Evolutionary conservation across 2,888 invertebrate genomes (phyloP).

Genomic region (Lymantria monacha): DNA sequence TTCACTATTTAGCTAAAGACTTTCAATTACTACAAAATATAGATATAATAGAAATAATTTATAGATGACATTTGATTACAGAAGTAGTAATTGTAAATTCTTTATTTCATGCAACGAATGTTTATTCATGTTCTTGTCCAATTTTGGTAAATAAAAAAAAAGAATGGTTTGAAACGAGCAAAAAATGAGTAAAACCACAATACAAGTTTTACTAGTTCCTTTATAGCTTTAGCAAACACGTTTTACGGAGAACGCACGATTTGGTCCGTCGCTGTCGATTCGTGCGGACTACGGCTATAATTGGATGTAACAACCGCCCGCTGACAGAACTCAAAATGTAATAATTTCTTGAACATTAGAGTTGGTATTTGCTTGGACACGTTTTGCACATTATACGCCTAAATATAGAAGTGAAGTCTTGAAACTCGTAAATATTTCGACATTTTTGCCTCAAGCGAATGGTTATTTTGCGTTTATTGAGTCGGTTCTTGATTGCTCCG

Average conservation of each 20-base stretch:
- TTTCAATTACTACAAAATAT: too few relatives aligned
- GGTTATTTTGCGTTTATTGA: slow-evolving; percentile 70
- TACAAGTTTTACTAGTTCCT: slow-evolving; percentile 68
- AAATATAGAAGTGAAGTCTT: slow-evolving; percentile 58
- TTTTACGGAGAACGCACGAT: slow-evolving; percentile 64
- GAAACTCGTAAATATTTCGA: slow-evolving; percentile 69
- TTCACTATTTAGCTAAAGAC: too few relatives aligned
- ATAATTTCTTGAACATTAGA: slow-evolving; percentile 45
- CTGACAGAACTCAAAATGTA: slow-evolving; percentile 47
- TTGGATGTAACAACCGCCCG: slow-evolving; percentile 47
- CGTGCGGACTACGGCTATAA: slow-evolving; percentile 37
- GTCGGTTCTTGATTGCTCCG: slow-evolving; percentile 59
- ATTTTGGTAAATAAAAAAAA: slow-evolving; percentile 35
- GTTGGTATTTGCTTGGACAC: slow-evolving; percentile 49
- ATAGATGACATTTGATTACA: too few relatives aligned
- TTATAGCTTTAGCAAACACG: slow-evolving; percentile 66
- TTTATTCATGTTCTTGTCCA: slow-evolving; percentile 35
- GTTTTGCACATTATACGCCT: slow-evolving; percentile 44
- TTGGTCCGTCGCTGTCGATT: slow-evolving; percentile 47
- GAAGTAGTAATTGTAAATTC: too few relatives aligned
- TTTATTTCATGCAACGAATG: slow-evolving; percentile 7
- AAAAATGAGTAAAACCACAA: slow-evolving; percentile 51
- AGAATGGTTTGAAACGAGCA: slow-evolving; percentile 35
- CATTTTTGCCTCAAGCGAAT: slow-evolving; percentile 62
- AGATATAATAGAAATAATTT: too few relatives aligned